Evolutionary conservation across 2,797 vertebrate species (phyloP), one percentile per base, ranked within the genome.

Genomic region (Pelobates cultripes): DNA sequence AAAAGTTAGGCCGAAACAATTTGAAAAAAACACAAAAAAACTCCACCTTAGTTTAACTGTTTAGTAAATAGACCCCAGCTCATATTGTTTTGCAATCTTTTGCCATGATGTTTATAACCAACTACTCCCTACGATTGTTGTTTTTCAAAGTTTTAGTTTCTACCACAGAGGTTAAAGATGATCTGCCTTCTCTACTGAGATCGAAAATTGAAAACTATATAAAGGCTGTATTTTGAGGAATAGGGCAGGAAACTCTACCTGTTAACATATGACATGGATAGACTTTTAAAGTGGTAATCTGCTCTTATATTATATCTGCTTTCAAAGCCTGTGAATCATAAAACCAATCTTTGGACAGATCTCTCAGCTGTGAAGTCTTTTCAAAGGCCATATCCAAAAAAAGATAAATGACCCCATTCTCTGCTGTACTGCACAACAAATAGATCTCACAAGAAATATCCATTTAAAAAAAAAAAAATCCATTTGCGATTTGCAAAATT

Each of bases 261-360:
- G 69, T 67, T 77, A 73, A 42, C 60, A 41, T 60, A 67, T 44
- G 68, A 72, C 60, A 77, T 55, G 45, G 60, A 73, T 77, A 77
- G 41, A 74, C 68, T 72, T 77, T 82, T 82, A 68, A 76, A 71
- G 67, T 75, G 75, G 8, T 53, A 3, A 82, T 82, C 61, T 82
- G 4, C 40, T 81, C 51, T 45, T 51, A 71, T 53, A 81, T 71
- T 76, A 63, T 77, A 66, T 82, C 74, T 72, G 47, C 69, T 82
- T 82, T 82, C 74, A 72, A 77, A 77, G 80, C 63, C 73, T 81
- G 67, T 68, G 71, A 73, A 81, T 76, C 80, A 76, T 71, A 76
- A 81, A 81, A 64, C 73, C 71, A 67, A 75, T 73, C 68, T 81
- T 81, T 81, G 79, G 79, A 75, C 70, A 73, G 74, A 63, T 81